A percentile compares a stretch with the other conserved stretches of the same genome.
Evolutionary conservation across 2,113 vertebrate genomes (phyloP).

Genomic region (Grallaria varia): DNA sequence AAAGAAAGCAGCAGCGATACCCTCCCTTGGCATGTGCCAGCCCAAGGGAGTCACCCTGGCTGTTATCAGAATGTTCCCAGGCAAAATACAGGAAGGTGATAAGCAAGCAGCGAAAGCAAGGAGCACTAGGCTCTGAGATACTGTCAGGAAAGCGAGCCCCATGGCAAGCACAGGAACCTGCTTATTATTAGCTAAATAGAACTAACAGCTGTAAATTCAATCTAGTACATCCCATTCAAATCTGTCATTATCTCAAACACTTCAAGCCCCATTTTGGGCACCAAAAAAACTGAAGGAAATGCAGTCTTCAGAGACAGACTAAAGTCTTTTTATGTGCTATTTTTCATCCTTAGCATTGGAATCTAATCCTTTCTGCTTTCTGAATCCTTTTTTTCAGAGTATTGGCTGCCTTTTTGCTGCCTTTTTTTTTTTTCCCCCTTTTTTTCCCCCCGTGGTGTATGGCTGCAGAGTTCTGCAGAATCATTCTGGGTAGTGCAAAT

Average conservation of each 20-base stretch:
- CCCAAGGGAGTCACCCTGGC: fast-evolving
- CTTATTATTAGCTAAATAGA: background rate
- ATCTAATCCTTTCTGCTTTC: background rate
- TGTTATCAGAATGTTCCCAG: background rate
- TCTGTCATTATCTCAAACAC: background rate
- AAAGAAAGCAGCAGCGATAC: background rate
- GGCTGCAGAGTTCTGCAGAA: background rate
- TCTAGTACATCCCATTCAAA: background rate
- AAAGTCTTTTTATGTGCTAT: background rate
- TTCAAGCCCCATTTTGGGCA: background rate
- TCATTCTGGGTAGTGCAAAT: background rate
- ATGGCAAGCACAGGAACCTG: background rate
- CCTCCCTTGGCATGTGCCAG: background rate
- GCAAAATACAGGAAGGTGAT: background rate
- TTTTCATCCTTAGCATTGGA: background rate
- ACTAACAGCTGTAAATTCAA: background rate
- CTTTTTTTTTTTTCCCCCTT: background rate
- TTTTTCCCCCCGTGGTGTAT: background rate
- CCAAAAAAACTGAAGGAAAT: background rate
- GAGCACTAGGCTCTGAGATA: fast-evolving
- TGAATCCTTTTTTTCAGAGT: background rate
- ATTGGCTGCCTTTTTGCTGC: background rate
- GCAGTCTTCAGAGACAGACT: background rate
- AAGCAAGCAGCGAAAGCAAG: background rate
- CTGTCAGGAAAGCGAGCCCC: background rate